phyloP scores from a whole-genome alignment of 2,888 invertebrate genomes.

The Ischnura elegans region DNA sequence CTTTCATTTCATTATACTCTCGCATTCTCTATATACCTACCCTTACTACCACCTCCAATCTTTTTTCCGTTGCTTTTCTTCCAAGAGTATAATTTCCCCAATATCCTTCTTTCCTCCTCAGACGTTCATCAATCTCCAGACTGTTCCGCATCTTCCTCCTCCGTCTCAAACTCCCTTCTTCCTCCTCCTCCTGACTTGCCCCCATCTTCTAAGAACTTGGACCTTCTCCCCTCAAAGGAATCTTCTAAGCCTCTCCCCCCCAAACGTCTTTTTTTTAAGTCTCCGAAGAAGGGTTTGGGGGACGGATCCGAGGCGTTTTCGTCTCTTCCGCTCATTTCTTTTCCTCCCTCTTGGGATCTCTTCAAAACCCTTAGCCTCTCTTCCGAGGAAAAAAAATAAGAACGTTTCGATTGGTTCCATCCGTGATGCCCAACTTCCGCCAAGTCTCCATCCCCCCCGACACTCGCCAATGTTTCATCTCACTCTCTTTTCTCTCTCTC shows the following conservation, averaged over 20 bases:
- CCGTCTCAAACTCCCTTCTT: not conserved
- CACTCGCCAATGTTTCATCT: no score
- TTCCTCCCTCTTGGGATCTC: not conserved
- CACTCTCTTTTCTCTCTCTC: no score
- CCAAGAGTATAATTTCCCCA: slow-evolving; percentile 12
- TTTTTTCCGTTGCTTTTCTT: no score
- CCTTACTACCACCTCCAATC: not conserved
- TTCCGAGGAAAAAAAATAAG: not conserved
- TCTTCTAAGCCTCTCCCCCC: not conserved
- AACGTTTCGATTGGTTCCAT: not conserved
- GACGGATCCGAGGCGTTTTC: no score
- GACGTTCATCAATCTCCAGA: not conserved
- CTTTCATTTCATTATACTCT: not conserved
- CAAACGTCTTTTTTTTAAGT: not conserved
- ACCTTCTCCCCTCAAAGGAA: not conserved
- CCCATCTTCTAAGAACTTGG: not conserved
- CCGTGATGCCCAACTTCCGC: not conserved
- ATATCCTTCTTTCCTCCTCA: not conserved
- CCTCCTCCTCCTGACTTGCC: not conserved
- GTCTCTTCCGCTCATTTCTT: not conserved
- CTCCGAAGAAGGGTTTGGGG: slow-evolving; percentile 1
- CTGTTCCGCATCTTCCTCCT: not conserved
- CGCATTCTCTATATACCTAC: not conserved
- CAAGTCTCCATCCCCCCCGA: no score
- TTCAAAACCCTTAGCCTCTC: not conserved